Evolutionary conservation across 2,113 vertebrate species (phyloP), one percentile per base, ranked within the genome.

Genomic region (Anhinga rufa): DNA sequence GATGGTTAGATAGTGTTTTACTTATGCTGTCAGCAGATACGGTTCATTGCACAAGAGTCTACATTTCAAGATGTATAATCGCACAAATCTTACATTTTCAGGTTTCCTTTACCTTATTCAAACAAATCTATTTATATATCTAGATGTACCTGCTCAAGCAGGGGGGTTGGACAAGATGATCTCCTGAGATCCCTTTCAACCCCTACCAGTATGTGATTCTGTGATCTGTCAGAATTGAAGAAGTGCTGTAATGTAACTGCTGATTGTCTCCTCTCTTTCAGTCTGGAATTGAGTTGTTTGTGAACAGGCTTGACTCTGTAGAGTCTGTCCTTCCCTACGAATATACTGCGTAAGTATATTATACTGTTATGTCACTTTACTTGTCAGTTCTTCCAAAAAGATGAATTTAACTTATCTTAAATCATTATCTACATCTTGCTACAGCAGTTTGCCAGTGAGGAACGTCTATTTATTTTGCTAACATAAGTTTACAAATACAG

Each of bases 311-410:
- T 95, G 99, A 99, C 97, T 99, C 99, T 1, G 99, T 99, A 71
- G 99, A 99, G 96, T 99, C 99, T n/a, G 99, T 99, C 81, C 98
- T 99, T 90, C 99, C 99, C 66, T 99, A 99, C 4, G 99, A 99
- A 94, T 99, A 99, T 92, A 99, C 99, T 40, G 98, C 98, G 99
- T 99, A 98, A 99, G 99, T 99, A 96, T 86, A 28, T 95, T 62
- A 19, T 12, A 26, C 9, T 51, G 17, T 70, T 71, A 52, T 85
- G 14, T 88, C 6, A 28, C 69, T 86, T 77, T 12, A 74, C 34
- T 85, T 83, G 36, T 42, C 55, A 12, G 34, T 65, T 75, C 14
- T 92, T 44, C 61, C 34, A 58, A 94, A 86, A 79, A 86, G 66
- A 34, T 69, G 3, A 29, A 16, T 97, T 74, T 49, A 16, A 49